Base-by-base conservation (phyloP, 1,140 invertebrate genomes). In the Hylyphantes graminicola region DNA sequence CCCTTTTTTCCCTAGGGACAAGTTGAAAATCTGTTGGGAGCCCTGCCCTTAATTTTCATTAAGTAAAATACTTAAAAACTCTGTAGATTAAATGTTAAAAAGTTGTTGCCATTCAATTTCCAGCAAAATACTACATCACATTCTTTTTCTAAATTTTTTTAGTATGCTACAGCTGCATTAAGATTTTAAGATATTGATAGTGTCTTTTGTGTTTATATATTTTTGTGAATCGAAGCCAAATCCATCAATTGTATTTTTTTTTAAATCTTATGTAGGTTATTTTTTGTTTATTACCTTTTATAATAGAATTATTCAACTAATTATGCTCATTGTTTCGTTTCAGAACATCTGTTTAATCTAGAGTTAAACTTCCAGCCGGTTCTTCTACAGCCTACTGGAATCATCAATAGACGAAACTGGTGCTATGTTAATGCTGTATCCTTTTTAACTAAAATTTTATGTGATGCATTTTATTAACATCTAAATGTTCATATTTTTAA, bases 321-420 rank as follows among this genome's bases (percentile, higher is more conserved):
- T 19, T 57, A 0, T 19, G 5, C n/a, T 76, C 3, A 11, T 8
- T 63, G n/a, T 77, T 6, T 67, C 21, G 65, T 83, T 64, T 12
- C n/a, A 83, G 80, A 75, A 12, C 80, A 83, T 74, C 35, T 83
- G 1, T 13, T 74, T 67, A 10, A 83, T 2, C 9, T 59, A 6
- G 35, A 57, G 13, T n/a, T 83, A 55, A 51, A 83, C 75, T 83
- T 83, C 67, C 13, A 74, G 12, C 80, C 80, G 11, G 70, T 83
- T 10, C 50, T 73, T 74, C 19, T 97, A 17, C 92, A 94, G 87
- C 96, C 96, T 0, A 92, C 96, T 76, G 96, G 96, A 11, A 92
- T 98, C 15, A 95, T 93, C 57, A 98, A 98, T 90, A 93, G 94
- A 74, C 96, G 94, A 70, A 98, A 98, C 91, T 98, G 96, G 90